Conservation (phyloP, 1,140 invertebrate genomes). For the Penaeus chinensis region DNA sequence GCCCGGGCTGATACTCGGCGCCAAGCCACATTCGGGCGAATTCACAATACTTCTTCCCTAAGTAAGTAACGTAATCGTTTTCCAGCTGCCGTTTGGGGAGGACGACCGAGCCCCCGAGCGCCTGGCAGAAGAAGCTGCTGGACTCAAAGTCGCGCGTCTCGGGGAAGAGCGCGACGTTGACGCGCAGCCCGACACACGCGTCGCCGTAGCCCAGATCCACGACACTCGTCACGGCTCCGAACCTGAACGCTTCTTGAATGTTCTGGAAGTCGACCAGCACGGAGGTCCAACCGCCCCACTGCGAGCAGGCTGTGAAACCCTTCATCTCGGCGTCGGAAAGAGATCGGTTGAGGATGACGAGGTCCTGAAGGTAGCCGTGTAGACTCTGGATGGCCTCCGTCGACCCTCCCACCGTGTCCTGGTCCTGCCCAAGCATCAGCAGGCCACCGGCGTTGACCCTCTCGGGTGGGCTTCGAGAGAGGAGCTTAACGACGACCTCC, state of each 20-base stretch:
- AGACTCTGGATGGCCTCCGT: slow-evolving; percentile 21
- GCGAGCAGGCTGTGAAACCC: slow-evolving; percentile 3
- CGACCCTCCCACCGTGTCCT: slow-evolving; percentile 10
- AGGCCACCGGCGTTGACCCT: neutral
- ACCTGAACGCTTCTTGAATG: no score
- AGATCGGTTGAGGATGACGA: neutral
- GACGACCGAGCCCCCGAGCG: slow-evolving; percentile 4
- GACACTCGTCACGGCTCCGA: neutral
- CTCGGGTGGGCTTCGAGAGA: no score
- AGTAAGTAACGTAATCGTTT: slow-evolving; percentile 5
- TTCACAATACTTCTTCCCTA: neutral
- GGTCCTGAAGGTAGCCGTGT: slow-evolving; percentile 27
- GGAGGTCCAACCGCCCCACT: no score
- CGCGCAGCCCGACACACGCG: neutral
- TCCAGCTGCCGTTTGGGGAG: slow-evolving; percentile 10
- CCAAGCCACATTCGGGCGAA: slow-evolving; percentile 2
- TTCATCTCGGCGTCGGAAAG: neutral
- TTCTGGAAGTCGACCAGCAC: no score
- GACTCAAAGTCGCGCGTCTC: neutral
- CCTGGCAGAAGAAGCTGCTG: slow-evolving; percentile 15
- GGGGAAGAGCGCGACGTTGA: slow-evolving; percentile 16
- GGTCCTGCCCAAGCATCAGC: slow-evolving; percentile 38
- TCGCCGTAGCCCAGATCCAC: slow-evolving; percentile 1
- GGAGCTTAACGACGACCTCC: neutral
- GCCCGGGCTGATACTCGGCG: neutral